phyloP scores from a whole-genome alignment of 2,113 vertebrate species.

The Cygnus buccinator region DNA sequence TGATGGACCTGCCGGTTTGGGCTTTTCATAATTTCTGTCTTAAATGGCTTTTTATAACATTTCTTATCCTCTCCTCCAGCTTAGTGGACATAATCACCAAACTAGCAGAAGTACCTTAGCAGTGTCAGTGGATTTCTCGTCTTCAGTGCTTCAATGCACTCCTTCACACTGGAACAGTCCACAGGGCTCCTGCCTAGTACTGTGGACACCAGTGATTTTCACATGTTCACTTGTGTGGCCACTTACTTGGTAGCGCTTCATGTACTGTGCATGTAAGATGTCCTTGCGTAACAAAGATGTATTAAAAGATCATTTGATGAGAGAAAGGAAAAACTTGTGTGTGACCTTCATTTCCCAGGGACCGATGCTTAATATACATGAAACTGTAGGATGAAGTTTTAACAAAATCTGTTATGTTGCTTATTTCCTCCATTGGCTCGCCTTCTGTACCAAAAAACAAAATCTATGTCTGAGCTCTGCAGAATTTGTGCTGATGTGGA shows the following conservation, averaged over 20 bases:
- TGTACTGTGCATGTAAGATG: background rate
- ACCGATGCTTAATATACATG: background rate
- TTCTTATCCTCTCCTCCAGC: background rate
- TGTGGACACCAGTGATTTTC: background rate
- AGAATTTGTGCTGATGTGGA: background rate
- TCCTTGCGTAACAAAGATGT: background rate
- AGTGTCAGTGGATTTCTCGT: background rate
- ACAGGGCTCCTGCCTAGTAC: background rate
- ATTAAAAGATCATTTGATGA: background rate
- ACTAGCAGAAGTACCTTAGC: background rate
- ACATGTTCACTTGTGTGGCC: accelerated
- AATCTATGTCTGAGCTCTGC: background rate
- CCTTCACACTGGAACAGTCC: background rate
- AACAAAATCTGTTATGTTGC: background rate
- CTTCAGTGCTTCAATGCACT: background rate
- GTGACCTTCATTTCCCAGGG: background rate
- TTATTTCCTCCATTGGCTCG: background rate
- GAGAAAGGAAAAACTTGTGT: background rate
- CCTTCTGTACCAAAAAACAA: background rate
- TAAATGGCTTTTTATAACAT: background rate
- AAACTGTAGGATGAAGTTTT: background rate
- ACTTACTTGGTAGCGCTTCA: background rate
- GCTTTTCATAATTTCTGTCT: background rate
- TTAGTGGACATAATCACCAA: background rate
- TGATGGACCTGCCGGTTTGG: background rate